These are phyloP conservation scores for Eupithecia exiguata DNA, from an alignment of 2,888 invertebrate species.

Conservation along the genomic window DNA sequence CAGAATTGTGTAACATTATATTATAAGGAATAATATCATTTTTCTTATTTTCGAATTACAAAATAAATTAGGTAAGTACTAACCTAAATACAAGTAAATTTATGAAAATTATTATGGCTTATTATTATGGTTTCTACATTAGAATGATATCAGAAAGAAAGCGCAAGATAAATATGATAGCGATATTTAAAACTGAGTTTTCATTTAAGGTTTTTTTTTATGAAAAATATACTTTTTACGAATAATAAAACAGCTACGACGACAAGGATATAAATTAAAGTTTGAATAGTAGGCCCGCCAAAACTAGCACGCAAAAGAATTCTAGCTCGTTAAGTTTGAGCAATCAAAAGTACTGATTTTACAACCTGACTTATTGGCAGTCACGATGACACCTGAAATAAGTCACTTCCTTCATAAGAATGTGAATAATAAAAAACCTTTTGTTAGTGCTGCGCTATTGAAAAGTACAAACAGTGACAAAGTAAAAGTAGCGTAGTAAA, in stretches of 20 bases:
- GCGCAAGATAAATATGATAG: not conserved
- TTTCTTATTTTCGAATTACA: not conserved
- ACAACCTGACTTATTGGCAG: slow-evolving; percentile 18
- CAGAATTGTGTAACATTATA: not conserved
- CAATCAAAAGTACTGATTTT: slow-evolving; percentile 24
- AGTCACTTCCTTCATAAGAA: not conserved
- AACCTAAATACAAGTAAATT: not conserved
- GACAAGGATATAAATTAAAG: slow-evolving; percentile 38
- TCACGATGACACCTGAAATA: slow-evolving; percentile 13
- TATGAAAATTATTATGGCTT: not conserved
- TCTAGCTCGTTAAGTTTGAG: slow-evolving; percentile 22
- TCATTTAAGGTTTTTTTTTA: not conserved
- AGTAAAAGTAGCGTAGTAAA: slow-evolving; percentile 8
- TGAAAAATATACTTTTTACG: not conserved
- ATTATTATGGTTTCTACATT: not conserved
- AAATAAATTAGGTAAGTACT: not conserved
- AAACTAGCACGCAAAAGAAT: slow-evolving; percentile 40
- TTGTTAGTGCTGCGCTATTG: not conserved
- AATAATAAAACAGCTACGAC: slow-evolving; percentile 16
- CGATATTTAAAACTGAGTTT: not conserved
- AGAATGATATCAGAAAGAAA: not conserved
- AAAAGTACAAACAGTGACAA: slow-evolving; percentile 3
- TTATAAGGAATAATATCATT: not conserved
- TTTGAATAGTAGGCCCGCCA: slow-evolving; percentile 38
- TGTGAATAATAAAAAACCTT: not conserved